Base-by-base conservation (phyloP, 2,888 invertebrate genomes). In the Apamea sordens region DNA sequence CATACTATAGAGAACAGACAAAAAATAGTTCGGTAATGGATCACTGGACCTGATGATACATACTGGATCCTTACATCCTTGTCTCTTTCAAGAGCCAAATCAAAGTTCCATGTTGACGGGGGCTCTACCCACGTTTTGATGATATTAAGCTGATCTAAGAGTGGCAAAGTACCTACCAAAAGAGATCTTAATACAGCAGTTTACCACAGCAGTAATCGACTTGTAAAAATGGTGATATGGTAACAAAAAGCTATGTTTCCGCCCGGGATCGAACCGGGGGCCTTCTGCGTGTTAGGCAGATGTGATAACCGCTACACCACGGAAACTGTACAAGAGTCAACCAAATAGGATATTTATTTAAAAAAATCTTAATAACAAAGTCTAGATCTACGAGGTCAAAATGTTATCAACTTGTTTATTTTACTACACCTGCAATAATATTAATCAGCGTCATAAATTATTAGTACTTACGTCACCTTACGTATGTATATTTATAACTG, bases 221-320 rank as follows among this genome's bases (percentile, higher is more conserved):
- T 18, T 18, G 61, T 8, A 28, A 21, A 32, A 32, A 3, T 11
- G 21, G 21, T 64, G 21, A 32, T 64, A n/a, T n/a, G 10, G 10
- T 64, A 36, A 36, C 64, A 36, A 87, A 90, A 90, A 89, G 67
- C 21, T 90, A 91, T 98, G 98, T 98, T 98, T 98, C 97, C 98
- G 98, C 98, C 98, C 98, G 98, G 98, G 98, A 98, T 98, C 98
- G 98, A 98, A 98, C 98, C 98, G 98, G 98, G 98, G 98, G 97
- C 98, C 98, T 98, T 98, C 98, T 98, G 98, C 98, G 98, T 98
- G 98, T 98, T 98, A 98, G 98, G 98, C 98, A 98, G 98, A 98
- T 98, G 98, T 98, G 98, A 98, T 98, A 98, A 98, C 98, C 98
- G 98, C 98, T 98, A 98, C 98, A 98, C 98, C 98, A 98, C 98